Evolutionary conservation across 2,797 vertebrate genomes (phyloP).

Genomic region (Kryptolebias ocellatus): DNA sequence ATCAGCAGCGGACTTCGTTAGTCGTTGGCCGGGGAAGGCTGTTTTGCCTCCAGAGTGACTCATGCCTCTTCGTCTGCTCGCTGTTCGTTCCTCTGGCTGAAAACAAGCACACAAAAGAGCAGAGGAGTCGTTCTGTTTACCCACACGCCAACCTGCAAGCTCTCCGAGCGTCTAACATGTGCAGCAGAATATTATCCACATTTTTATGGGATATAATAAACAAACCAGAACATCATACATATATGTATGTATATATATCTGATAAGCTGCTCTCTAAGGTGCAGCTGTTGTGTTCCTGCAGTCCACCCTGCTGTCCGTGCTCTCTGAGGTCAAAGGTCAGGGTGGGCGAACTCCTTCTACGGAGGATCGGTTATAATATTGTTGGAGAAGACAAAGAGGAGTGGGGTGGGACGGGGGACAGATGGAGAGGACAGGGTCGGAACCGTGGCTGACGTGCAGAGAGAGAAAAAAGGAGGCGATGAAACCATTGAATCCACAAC

Average conservation of each 20-base stretch:
- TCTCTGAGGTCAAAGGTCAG: neutral
- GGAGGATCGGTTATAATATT: neutral
- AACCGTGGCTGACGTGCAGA: neutral
- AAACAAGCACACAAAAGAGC: neutral
- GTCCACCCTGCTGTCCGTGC: no score
- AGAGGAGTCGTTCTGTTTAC: no score
- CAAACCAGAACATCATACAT: no score
- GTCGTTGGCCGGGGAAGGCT: neutral
- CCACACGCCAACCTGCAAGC: no score
- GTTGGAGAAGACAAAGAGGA: neutral
- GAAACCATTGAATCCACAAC: neutral
- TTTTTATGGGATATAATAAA: no score
- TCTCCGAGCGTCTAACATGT: no score
- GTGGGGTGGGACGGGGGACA: neutral
- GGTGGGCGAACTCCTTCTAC: neutral
- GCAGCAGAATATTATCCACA: no score
- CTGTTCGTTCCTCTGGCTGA: slow-evolving; percentile 3
- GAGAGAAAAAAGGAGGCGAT: neutral
- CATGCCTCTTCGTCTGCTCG: neutral
- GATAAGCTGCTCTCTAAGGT: no score
- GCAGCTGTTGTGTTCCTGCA: no score
- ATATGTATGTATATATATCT: no score
- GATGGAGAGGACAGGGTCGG: neutral
- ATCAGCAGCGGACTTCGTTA: no score
- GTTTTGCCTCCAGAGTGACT: neutral